Base-by-base conservation (phyloP, 2,113 vertebrate genomes). In the Ageneiosus marmoratus region DNA sequence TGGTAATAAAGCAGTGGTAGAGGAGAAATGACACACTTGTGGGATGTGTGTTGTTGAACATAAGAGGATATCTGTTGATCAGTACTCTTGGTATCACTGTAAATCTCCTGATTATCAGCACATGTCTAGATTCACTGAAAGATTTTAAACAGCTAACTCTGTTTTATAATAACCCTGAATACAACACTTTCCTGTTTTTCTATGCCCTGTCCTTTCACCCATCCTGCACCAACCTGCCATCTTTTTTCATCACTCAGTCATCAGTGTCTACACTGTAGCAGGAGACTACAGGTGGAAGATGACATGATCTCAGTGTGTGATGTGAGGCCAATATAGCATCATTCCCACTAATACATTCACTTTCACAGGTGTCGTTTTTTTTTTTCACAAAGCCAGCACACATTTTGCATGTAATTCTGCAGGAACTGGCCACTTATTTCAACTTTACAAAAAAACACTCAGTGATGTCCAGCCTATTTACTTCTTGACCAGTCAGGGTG, bases 81-180 rank as follows among this genome's bases (percentile, higher is more conserved):
- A 6, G 29, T 65, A 5, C 29, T 65, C 13, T 32, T 5, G 32
- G 34, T 65, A 65, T 34, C 16, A 0, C 13, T 32, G 20, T 44
- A 48, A 50, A 15, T 48, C n/a, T n/a, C 10, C 70, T 29, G 70
- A 74, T 74, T 32, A 51, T 74, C 70, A 74, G 46, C 46, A 51
- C 44, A 48, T 29, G 69, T 41, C 29, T 70, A 27, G 67, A 16
- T 29, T 50, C 15, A 29, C 8, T 74, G 44, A 50, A 74, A 50
- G 46, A 62, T 77, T 48, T 83, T 32, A 41, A 86, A 70, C 41
- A 48, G 41, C 70, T 53, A 44, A 67, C 63, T 79, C n/a, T 78
- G 22, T 83, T 86, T 83, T 60, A 75, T 83, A 80, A 51, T 67
- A 48, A 86, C 62, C 69, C 70, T 51, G 22, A 82, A 79, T 7